These are phyloP conservation scores for Torymus tubicola DNA, from an alignment of 2,888 invertebrate genomes.

Conservation along the genomic window DNA sequence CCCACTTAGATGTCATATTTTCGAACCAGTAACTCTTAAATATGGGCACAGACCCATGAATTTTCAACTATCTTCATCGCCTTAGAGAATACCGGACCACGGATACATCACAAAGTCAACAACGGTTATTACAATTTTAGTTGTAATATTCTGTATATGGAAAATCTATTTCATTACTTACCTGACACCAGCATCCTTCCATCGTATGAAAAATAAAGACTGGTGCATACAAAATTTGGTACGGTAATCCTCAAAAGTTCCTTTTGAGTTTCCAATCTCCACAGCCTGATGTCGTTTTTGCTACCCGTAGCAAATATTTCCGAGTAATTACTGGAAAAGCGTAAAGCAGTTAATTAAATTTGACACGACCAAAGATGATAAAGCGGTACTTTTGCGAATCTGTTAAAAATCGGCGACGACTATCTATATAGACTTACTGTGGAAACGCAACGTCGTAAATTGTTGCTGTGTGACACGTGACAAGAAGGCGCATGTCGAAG, in stretches of 20 bases:
- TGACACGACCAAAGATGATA: not conserved
- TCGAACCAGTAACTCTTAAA: no score
- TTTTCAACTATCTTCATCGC: no score
- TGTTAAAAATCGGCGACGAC: not conserved
- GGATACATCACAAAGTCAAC: no score
- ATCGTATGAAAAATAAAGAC: conserved; percentile 86
- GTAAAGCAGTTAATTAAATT: conserved; percentile 15
- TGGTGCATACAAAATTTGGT: conserved; percentile 91
- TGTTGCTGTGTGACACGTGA: conserved; percentile 89
- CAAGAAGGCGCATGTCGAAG: conserved; percentile 83
- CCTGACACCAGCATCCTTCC: conserved; percentile 89
- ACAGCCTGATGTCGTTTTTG: conserved; percentile 90
- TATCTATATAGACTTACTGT: conserved; percentile 78
- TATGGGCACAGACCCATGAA: no score
- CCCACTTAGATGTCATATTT: no score
- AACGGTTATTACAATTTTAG: conserved; percentile 12
- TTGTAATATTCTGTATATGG: not conserved
- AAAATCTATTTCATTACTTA: conserved; percentile 63
- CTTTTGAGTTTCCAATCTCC: conserved; percentile 86
- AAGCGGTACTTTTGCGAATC: not conserved
- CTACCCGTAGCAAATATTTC: conserved; percentile 93
- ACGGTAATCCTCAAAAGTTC: conserved; percentile 91
- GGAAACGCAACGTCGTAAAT: conserved; percentile 92
- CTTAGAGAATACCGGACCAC: no score
- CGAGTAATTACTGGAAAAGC: conserved; percentile 82